phyloP scores from a whole-genome alignment of 2,113 vertebrate genomes.

The Rhynchomys soricoides region DNA sequence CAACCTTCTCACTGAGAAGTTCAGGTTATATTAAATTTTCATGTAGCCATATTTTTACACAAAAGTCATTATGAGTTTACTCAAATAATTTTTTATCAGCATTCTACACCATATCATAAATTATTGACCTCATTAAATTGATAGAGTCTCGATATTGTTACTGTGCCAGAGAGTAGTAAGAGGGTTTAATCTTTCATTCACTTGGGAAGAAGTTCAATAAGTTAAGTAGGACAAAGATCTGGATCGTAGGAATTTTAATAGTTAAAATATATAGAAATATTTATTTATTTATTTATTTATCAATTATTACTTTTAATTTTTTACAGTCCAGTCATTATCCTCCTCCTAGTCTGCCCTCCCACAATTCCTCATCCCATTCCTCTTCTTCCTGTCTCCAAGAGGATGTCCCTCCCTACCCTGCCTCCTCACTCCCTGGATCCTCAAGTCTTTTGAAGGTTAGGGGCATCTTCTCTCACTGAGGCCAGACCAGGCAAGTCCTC shows the following conservation, averaged over 20 bases:
- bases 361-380: no score
- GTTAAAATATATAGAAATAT: neutral
- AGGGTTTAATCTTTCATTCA: neutral
- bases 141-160: neutral
- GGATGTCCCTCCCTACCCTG: no score
- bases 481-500: no score
- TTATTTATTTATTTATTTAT: no score
- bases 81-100: neutral
- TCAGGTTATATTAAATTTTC: neutral
- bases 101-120: neutral
- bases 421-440: no score
- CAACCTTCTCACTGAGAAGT: neutral
- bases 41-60: neutral
- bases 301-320: no score
- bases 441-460: no score
- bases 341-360: no score
- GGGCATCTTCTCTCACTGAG: no score
- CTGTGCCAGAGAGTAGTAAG: neutral
- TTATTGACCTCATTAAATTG: neutral
- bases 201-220: neutral
- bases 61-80: neutral
- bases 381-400: no score
- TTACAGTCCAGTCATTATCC: no score
- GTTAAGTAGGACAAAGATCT: neutral
- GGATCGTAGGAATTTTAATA: neutral